Conservation (phyloP, 2,113 vertebrate genomes). For the Myocastor coypus region DNA sequence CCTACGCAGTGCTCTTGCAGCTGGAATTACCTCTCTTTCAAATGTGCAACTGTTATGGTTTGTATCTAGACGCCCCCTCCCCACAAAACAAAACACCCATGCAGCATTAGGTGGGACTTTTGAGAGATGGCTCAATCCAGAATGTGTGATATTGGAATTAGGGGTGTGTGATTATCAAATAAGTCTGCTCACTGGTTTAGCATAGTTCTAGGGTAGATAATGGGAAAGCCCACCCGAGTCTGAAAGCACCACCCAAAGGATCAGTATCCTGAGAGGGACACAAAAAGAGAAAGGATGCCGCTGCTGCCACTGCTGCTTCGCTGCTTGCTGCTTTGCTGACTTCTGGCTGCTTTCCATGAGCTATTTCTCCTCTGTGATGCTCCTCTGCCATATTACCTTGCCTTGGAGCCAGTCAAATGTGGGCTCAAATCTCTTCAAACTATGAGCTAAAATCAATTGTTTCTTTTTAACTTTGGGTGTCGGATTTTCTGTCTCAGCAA, state of each 20-base stretch:
- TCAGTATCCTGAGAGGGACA: background rate
- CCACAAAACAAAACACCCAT: background rate
- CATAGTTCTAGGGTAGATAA: background rate
- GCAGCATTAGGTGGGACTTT: background rate
- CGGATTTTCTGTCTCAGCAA: background rate
- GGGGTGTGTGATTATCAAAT: background rate
- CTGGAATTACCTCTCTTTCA: background rate
- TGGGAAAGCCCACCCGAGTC: background rate
- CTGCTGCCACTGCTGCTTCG: background rate
- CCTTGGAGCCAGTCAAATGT: background rate
- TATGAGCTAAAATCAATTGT: background rate
- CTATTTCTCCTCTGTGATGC: background rate
- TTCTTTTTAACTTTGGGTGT: background rate
- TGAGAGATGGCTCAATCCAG: background rate
- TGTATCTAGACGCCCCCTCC: background rate
- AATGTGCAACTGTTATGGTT: background rate
- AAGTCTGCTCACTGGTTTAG: background rate
- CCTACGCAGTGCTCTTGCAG: fast-evolving
- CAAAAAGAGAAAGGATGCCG: background rate
- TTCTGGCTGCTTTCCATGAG: background rate
- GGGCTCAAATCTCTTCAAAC: background rate
- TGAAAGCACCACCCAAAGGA: background rate
- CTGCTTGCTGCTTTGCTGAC: background rate
- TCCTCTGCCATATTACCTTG: background rate
- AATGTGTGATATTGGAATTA: background rate